Evolutionary conservation across 2,797 vertebrate species (phyloP), one percentile per base, ranked within the genome.

Genomic region (Aphelocoma californica): DNA sequence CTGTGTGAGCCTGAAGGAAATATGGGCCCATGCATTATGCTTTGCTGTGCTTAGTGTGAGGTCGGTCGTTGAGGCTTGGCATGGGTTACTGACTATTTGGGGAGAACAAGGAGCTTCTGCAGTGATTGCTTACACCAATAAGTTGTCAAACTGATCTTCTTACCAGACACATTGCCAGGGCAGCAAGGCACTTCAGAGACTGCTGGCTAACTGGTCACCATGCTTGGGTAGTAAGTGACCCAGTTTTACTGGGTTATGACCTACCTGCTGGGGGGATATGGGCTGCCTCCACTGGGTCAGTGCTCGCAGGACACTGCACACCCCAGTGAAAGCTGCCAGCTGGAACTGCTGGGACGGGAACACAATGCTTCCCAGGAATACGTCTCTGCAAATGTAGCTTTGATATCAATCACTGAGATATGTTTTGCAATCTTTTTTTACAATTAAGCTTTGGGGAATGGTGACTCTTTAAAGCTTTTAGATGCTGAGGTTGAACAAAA

Each of bases 91-190:
- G 53, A 47, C 65, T 56, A 0, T 54, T 18, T 66, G 69, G 42
- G 34, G 53, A 80, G 90, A 89, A 16, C 45, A 90, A 51, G 66
- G 53, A 20, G 6, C 10, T 89, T 71, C 51, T 69, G 67, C 48
- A 91, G 23, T 20, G 71, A 38, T 15, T 66, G 45, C 44, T 84
- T 58, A n/a, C 36, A 44, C n/a, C 67, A 65, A 0, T 10, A 54
- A 54, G 47, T 54, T 0, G 0, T 42, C 60, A n/a, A 34, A 19
- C 2, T 4, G n/a, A 26, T 44, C 23, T 42, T 79, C 42, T 21
- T 17, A 51, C 7, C 9, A 5, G 58, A 16, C 53, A 15, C 5
- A 0, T 54, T 62, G 20, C 26, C 32, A 48, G 65, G 58, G 28
- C 57, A 73, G 57, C 78, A 87, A 61, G 53, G 34, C 48, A 40